Evolutionary conservation across 2,888 invertebrate species (phyloP), one percentile per base, ranked within the genome.

Genomic region (Mycalesis mineus): DNA sequence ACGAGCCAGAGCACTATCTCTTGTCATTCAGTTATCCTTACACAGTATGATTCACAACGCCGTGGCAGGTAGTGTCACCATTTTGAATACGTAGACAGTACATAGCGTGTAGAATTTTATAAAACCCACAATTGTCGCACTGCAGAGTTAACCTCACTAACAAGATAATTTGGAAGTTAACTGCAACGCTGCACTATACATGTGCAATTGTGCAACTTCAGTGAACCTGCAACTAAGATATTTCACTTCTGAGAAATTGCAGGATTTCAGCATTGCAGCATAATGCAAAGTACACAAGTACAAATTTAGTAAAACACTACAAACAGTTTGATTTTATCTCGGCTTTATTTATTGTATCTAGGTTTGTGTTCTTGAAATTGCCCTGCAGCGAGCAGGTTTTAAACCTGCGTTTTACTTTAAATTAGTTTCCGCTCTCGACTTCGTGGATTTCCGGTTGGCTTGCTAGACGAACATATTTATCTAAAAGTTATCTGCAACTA

Each of bases 121-220:
- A 36, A 36, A 44, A 15, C 33, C 17, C 33, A 22, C 14, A 37
- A 56, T 29, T 56, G 56, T 56, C 56, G 56, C 56, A 56, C 42
- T 55, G 49, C 55, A 55, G 55, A 55, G 13, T 49, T n/a, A 49
- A 37, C 36, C 41, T 50, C 36, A 15, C 36, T 50, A 56, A 56
- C 50, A 56, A 56, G 56, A 56, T 50, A 56, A 56, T 56, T 56
- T 47, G 44, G 40, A 50, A 42, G 47, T 48, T 49, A 44, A 56
- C 56, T 50, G 41, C 49, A 42, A 37, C 44, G 41, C 37, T 15
- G 56, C 50, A 36, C 22, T 28, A 39, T 56, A 22, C 5, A 22
- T 5, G 22, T 4, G 37, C 29, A 48, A n/a, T n/a, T 42, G 50
- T 50, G 44, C 31, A 48, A 48, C 44, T 44, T 56, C 36, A 22